Conservation (phyloP, 2,113 vertebrate species). For the Cairina moschata region DNA sequence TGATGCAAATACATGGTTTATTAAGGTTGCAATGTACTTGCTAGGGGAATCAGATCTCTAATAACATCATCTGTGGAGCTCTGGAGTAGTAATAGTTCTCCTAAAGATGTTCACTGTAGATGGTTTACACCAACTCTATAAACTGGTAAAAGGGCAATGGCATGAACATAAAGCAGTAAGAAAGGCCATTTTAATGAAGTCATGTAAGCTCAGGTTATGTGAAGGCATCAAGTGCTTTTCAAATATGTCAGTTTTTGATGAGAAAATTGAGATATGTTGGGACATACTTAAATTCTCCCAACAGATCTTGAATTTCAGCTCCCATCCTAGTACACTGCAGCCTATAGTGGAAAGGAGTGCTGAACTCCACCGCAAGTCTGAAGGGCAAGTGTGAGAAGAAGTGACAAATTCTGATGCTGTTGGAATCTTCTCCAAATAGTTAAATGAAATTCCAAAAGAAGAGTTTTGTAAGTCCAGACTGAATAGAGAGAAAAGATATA, state of each 20-base stretch:
- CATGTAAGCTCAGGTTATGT: not conserved
- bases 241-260: not conserved
- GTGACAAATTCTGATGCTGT: not conserved
- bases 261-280: not conserved
- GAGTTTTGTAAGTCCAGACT: not conserved
- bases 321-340: not conserved
- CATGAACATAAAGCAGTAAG: not conserved
- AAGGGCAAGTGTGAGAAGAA: not conserved
- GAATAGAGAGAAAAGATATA: not conserved
- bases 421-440: not conserved
- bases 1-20: constrained; percentile 52
- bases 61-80: not conserved
- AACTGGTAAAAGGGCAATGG: not conserved
- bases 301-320: not conserved
- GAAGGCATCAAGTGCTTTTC: not conserved
- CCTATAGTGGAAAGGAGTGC: not conserved
- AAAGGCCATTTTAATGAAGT: not conserved
- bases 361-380: not conserved
- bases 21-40: constrained; percentile 36
- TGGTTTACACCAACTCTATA: not conserved
- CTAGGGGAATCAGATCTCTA: constrained; percentile 18
- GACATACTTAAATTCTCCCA: not conserved
- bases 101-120: not conserved
- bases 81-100: not conserved
- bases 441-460: not conserved